Base-by-base conservation (phyloP, 2,797 vertebrate species). In the Danio aesculapii region DNA sequence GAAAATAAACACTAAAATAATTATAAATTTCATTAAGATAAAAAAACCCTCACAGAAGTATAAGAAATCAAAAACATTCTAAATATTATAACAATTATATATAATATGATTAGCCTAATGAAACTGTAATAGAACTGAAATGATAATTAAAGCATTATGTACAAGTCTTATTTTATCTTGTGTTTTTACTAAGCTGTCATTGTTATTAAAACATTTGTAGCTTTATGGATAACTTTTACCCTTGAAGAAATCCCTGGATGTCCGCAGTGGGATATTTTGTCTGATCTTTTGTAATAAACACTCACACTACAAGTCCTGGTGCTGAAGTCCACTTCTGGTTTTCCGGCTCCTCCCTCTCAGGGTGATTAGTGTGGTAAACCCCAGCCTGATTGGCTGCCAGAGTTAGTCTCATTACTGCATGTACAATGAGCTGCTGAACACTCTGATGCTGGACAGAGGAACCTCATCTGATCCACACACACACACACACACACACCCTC, bases 401-500 rank as follows among this genome's bases (percentile, higher is more conserved):
- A 73, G 69, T 79, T 75, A 79, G 81, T 83, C 81, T 83, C 81
- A 83, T 83, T 79, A 83, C 69, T 67, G 53, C n/a, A 2, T 30
- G 50, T 50, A 59, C 67, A 66, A 72, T 47, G 74, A 72, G 67
- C n/a, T 39, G 53, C 58, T 66, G 61, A 73, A 52, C 9, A 3
- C 16, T 73, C 19, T 49, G 61, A 67, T 81, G 79, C 62, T 81
- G 70, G 62, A 66, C 79, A 49, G 77, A 63, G 53, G 19, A 69
- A 77, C 53, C 68, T 68, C 21, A 81, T 30, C 4, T 46, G 19
- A 53, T 61, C 79, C 30, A 30, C 30, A 30, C 46, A 7, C 30
- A 30, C n/a, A 19, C 30, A 30, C 30, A 30, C 46, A 7, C 30
- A 30, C n/a, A 19, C 12, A 19, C 12, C 16, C 58, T 6, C 41